These are phyloP conservation scores for Chrosomus eos DNA, from an alignment of 2,797 vertebrate species.

Conservation along the genomic window DNA sequence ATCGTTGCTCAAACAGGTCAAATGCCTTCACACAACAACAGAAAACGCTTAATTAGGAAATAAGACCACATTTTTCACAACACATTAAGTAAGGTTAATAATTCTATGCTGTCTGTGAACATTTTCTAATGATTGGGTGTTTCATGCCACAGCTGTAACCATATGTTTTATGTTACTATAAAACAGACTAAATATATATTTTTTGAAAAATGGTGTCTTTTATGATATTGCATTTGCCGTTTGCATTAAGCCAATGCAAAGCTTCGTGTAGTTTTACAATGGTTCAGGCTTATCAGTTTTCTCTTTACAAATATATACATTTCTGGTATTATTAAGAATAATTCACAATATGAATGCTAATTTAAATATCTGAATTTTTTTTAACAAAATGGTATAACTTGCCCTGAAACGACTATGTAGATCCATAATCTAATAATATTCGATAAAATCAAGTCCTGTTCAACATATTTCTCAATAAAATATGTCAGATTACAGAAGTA, in stretches of 20 bases:
- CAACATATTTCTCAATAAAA: background rate
- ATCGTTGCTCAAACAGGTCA: slow-evolving; percentile 98
- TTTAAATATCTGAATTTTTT: background rate
- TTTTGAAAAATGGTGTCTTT: background rate
- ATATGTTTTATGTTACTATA: background rate
- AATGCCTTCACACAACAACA: slow-evolving; percentile 83
- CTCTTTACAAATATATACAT: background rate
- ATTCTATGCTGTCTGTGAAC: background rate
- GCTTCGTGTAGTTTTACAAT: background rate
- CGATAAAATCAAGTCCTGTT: background rate
- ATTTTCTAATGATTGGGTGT: background rate
- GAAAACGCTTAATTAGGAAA: background rate
- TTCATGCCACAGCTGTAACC: background rate
- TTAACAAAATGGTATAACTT: background rate
- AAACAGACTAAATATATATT: background rate
- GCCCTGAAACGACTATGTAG: background rate
- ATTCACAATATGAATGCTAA: background rate
- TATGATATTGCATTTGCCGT: background rate
- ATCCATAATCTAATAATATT: background rate
- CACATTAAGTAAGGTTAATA: background rate
- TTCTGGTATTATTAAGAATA: background rate
- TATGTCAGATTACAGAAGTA: background rate
- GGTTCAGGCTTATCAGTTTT: background rate
- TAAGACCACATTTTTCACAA: too few relatives aligned
- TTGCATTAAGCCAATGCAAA: background rate